Conservation (phyloP, 1,140 invertebrate genomes). For the Piezodorus guildinii region DNA sequence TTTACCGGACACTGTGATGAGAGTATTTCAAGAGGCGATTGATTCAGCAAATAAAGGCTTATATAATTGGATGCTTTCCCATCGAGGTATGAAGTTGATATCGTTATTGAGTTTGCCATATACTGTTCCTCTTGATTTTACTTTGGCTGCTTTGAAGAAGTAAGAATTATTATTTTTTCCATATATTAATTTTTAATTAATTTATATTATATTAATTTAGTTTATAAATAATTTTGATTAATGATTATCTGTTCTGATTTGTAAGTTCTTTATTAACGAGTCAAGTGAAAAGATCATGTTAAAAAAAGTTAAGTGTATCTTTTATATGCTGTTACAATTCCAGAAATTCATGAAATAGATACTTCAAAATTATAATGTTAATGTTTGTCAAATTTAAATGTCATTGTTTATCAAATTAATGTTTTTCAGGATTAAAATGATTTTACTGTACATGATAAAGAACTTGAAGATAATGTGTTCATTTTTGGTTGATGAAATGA, state of each 20-base stretch:
- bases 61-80: slow-evolving; percentile 78
- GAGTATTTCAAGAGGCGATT: slow-evolving; percentile 82
- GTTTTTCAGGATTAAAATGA: slow-evolving; percentile 27
- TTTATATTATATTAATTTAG: too few relatives aligned
- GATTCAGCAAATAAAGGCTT: slow-evolving; percentile 81
- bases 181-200: slow-evolving; percentile 26
- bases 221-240: too few relatives aligned
- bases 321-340: too few relatives aligned
- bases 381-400: too few relatives aligned
- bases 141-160: slow-evolving; percentile 71
- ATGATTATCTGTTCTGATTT: neutral
- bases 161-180: slow-evolving; percentile 40
- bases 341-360: too few relatives aligned
- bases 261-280: too few relatives aligned
- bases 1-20: slow-evolving; percentile 71
- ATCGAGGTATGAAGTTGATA: slow-evolving; percentile 63
- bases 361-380: too few relatives aligned
- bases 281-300: too few relatives aligned
- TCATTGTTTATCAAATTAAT: too few relatives aligned
- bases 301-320: too few relatives aligned
- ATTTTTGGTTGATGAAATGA: slow-evolving; percentile 44
- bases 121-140: slow-evolving; percentile 71
- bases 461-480: slow-evolving; percentile 36
- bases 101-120: slow-evolving; percentile 72
- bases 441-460: slow-evolving; percentile 18